Base-by-base conservation (phyloP, 2,888 invertebrate genomes). In the Galeruca laticollis region DNA sequence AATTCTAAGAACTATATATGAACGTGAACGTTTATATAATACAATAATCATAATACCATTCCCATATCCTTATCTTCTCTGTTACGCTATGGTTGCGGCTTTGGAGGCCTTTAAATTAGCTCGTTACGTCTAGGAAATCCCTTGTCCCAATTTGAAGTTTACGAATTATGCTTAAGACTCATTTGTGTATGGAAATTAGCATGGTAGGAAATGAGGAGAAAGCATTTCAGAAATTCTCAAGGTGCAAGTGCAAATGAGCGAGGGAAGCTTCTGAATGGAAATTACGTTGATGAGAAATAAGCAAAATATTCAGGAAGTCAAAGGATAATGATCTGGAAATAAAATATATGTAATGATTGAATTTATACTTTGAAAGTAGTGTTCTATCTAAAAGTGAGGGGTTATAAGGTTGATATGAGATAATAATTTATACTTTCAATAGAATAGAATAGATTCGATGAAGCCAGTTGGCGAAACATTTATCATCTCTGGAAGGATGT, bases 161-260 rank as follows among this genome's bases (percentile, higher is more conserved):
- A 9, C n/a, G n/a, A 51, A 51, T 51, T 51, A 51, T 21, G 11
- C 11, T 51, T 6, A 8, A 52, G 52, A 21, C 15, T 52, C n/a
- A 26, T 31, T 54, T 54, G 54, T 54, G 31, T n/a, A 54, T 54
- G 54, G n/a, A 54, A 54, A 54, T 54, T 26, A 15, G 54, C 26
- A 5, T 9, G 10, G 26, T 9, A 6, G n/a, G 21, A 13, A 54
- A 13, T 26, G 11, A 52, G 21, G 21, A 26, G 52, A 6, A 52
- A 52, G 26, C 52, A 9, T 26, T 26, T 21, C 1, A 52, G 52
- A n/a, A 54, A 31, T n/a, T 31, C 31, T 54, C 31, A 9, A 31
- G 31, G 54, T 54, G 54, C n/a, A 54, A 54, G n/a, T 11, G 54
- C 54, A 26, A 26, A 54, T 26, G 54, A 54, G 54, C 54, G 21